phyloP scores from a whole-genome alignment of 2,797 vertebrate genomes.

The Phoebastria nigripes region DNA sequence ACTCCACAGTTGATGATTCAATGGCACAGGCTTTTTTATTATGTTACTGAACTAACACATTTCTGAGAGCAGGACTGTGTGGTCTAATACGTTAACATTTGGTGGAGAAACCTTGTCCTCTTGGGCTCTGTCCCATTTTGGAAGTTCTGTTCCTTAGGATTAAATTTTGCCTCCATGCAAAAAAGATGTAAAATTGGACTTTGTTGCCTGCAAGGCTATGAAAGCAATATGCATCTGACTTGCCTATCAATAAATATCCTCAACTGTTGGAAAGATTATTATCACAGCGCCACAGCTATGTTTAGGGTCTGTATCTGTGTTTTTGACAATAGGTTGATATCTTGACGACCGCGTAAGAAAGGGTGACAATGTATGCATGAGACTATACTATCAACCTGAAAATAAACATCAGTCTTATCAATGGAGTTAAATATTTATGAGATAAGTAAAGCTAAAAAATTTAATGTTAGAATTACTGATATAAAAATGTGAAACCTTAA shows the following conservation, averaged over 20 bases:
- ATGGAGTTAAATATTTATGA: background rate
- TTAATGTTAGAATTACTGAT: background rate
- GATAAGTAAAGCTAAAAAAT: background rate
- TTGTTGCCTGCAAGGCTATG: background rate
- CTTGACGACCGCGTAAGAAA: background rate
- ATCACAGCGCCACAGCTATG: background rate
- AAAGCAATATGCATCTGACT: background rate
- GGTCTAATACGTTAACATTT: background rate
- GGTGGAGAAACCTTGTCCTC: background rate
- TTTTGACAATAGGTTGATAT: background rate
- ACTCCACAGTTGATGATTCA: background rate
- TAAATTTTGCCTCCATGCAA: background rate
- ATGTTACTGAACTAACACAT: background rate
- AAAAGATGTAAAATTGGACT: background rate
- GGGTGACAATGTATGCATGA: background rate
- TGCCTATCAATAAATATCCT: background rate
- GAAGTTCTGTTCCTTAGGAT: background rate
- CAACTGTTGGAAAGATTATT: background rate
- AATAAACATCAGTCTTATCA: background rate
- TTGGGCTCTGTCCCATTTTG: background rate
- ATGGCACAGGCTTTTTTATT: background rate
- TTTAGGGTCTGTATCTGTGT: background rate
- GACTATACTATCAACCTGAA: background rate
- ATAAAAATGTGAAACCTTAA: background rate
- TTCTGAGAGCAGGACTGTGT: accelerated